These are phyloP conservation scores for Pseudachorutes palmiensis DNA, from an alignment of 1,140 invertebrate genomes.

Conservation along the genomic window DNA sequence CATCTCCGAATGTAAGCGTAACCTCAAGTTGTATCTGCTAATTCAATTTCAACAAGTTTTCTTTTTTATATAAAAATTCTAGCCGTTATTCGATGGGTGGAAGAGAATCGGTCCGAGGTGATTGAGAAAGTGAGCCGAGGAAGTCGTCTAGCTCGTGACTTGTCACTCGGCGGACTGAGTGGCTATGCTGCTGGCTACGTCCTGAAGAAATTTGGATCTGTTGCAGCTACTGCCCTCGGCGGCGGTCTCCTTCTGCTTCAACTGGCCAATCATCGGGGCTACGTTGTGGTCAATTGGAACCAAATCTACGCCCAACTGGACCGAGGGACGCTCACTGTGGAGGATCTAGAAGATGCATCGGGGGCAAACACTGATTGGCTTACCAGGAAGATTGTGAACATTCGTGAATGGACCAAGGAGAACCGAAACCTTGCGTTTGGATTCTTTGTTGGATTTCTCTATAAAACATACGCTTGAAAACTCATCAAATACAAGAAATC, in stretches of 20 bases:
- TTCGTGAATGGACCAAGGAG: neutral
- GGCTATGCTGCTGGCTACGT: constrained; percentile 7
- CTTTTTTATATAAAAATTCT: too few species aligned
- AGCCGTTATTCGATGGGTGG: constrained; percentile 8
- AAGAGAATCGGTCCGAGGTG: constrained; percentile 4
- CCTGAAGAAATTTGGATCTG: constrained; percentile 18
- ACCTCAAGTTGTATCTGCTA: too few species aligned
- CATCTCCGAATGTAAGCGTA: too few species aligned
- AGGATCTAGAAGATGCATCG: neutral
- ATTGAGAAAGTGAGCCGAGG: constrained; percentile 9
- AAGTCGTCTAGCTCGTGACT: neutral
- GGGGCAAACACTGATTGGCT: neutral
- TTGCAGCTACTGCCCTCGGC: neutral
- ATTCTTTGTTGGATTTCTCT: neutral
- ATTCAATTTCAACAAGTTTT: too few species aligned
- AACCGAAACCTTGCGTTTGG: neutral
- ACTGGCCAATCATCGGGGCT: constrained; percentile 8
- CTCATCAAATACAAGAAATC: too few species aligned
- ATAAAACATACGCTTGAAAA: neutral
- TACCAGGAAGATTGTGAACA: neutral
- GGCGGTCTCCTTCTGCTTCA: constrained; percentile 11
- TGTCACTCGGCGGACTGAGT: neutral
- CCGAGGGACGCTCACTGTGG: neutral
- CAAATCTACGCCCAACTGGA: constrained; percentile 17
- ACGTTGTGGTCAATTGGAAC: constrained; percentile 18